phyloP scores from a whole-genome alignment of 2,888 invertebrate genomes.

The Therioaphis trifolii region DNA sequence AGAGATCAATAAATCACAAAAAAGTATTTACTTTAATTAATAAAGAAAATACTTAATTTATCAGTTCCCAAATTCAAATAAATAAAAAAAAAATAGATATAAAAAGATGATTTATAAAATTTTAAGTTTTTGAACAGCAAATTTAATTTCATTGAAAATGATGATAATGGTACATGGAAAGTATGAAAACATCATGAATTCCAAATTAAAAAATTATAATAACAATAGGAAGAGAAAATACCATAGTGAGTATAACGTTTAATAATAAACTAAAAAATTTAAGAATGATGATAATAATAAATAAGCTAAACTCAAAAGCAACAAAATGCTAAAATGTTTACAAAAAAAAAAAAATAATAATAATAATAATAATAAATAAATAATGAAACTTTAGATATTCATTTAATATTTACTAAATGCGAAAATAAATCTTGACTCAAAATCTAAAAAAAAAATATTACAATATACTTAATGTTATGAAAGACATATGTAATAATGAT shows the following conservation, averaged over 20 bases:
- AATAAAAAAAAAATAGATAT: constrained; percentile 15
- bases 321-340: constrained; percentile 18
- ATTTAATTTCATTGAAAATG: constrained; percentile 7
- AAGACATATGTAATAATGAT: constrained; percentile 46
- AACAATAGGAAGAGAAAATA: constrained; percentile 38
- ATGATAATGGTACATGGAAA: neutral
- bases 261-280: constrained; percentile 20
- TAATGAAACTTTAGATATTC: too few species aligned
- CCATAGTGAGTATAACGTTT: constrained; percentile 33
- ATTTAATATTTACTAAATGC: constrained; percentile 43
- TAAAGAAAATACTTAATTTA: constrained; percentile 34
- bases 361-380: too few species aligned
- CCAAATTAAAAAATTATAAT: constrained; percentile 16
- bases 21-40: constrained; percentile 24
- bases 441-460: constrained; percentile 31
- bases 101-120: constrained; percentile 20
- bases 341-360: neutral
- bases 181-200: neutral
- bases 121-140: constrained; percentile 9
- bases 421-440: constrained; percentile 10
- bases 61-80: constrained; percentile 54
- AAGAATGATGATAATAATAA: constrained; percentile 31
- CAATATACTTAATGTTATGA: constrained; percentile 49
- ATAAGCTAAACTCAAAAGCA: constrained; percentile 31
- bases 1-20: constrained; percentile 57